Evolutionary conservation across 2,888 invertebrate genomes (phyloP).

Genomic region (Melangyna quadrimaculata): DNA sequence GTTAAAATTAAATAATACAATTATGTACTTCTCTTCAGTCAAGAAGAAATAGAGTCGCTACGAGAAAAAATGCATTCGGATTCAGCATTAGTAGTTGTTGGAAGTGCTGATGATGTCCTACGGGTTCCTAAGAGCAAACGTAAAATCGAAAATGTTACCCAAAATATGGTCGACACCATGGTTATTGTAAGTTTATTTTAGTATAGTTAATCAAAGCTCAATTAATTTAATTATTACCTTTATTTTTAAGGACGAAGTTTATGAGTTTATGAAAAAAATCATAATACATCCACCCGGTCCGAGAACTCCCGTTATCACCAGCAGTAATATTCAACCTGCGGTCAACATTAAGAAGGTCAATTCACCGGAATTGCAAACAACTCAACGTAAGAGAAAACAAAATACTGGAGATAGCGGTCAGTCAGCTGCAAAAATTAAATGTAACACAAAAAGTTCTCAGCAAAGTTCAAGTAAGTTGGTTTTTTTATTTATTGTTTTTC

Average conservation of each 20-base stretch:
- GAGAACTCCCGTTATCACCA: slow-evolving; percentile 76
- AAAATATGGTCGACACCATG: slow-evolving; percentile 89
- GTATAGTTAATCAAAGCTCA: neutral
- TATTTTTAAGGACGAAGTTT: slow-evolving; percentile 84
- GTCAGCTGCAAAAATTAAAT: slow-evolving; percentile 75
- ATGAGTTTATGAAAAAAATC: slow-evolving; percentile 85
- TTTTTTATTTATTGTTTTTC: neutral
- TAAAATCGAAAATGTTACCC: slow-evolving; percentile 88
- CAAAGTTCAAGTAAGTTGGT: neutral
- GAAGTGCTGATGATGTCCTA: slow-evolving; percentile 89
- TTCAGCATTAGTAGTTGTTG: slow-evolving; percentile 89
- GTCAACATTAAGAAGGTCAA: slow-evolving; percentile 73
- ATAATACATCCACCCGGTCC: slow-evolving; percentile 83
- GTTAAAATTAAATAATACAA: too few species aligned
- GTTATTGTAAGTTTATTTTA: slow-evolving; percentile 83
- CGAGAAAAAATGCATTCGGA: slow-evolving; percentile 89
- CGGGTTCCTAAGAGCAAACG: slow-evolving; percentile 87
- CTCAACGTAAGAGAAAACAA: slow-evolving; percentile 82
- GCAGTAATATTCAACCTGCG: slow-evolving; percentile 44
- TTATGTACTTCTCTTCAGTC: slow-evolving; percentile 81
- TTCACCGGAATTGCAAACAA: slow-evolving; percentile 73
- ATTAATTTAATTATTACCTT: neutral
- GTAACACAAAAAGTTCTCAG: slow-evolving; percentile 38
- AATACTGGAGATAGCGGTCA: slow-evolving; percentile 81
- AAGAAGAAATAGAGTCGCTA: slow-evolving; percentile 89